Conservation (phyloP, 2,888 invertebrate species). For the Polymixis lichenea region DNA sequence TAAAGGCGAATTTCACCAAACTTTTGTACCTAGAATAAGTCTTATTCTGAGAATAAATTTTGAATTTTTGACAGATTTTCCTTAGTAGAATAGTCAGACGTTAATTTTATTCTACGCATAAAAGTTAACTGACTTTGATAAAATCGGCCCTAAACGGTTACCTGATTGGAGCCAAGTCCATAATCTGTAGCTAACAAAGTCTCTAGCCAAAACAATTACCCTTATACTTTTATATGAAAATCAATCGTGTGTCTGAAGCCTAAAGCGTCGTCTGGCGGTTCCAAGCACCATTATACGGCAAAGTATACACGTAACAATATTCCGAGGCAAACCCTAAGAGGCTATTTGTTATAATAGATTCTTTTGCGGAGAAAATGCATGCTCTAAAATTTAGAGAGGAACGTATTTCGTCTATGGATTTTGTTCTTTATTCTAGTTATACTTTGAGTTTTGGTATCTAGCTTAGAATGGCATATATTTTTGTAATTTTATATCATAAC, state of each 20-base stretch:
- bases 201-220: not conserved
- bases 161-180: not conserved
- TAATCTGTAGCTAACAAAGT: not conserved
- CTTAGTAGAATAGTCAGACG: too few species aligned
- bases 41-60: too few species aligned
- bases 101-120: too few species aligned
- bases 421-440: slow-evolving; percentile 26
- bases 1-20: too few species aligned
- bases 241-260: slow-evolving; percentile 41
- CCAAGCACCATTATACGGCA: slow-evolving; percentile 43
- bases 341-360: slow-evolving; percentile 69
- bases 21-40: too few species aligned
- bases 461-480: not conserved
- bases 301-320: slow-evolving; percentile 61
- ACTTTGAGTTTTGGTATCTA: slow-evolving; percentile 11
- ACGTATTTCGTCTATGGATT: slow-evolving; percentile 56
- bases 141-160: too few species aligned
- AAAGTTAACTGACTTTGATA: too few species aligned
- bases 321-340: slow-evolving; percentile 60
- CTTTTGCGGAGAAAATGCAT: slow-evolving; percentile 66
- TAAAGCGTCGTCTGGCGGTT: slow-evolving; percentile 30
- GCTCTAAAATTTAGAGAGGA: slow-evolving; percentile 57
- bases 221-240: slow-evolving; percentile 19
- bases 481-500: not conserved
- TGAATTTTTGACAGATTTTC: too few species aligned